Conservation (phyloP, 1,140 invertebrate species). For the Bombus waltoni region DNA sequence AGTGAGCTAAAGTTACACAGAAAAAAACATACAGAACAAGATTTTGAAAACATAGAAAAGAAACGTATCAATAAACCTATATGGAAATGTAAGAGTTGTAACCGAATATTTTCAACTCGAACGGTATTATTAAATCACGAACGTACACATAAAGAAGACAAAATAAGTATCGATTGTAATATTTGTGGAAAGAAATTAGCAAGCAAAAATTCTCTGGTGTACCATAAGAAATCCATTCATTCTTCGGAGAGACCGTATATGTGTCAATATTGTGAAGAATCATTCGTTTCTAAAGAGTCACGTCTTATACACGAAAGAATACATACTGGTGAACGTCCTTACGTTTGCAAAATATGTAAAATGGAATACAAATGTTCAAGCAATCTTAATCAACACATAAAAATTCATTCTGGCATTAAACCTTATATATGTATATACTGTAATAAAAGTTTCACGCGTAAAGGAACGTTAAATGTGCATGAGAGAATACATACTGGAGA, state of each 20-base stretch:
- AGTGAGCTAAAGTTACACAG: slow-evolving; percentile 75
- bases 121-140: slow-evolving; percentile 77
- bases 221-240: slow-evolving; percentile 80
- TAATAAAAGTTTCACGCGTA: slow-evolving; percentile 79
- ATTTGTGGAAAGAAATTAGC: slow-evolving; percentile 74
- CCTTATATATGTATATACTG: slow-evolving; percentile 80
- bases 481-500: slow-evolving; percentile 88
- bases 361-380: slow-evolving; percentile 77
- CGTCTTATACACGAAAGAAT: slow-evolving; percentile 83
- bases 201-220: slow-evolving; percentile 71
- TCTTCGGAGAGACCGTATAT: slow-evolving; percentile 83
- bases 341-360: slow-evolving; percentile 79
- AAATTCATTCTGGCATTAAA: slow-evolving; percentile 81
- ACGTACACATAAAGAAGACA: slow-evolving; percentile 62
- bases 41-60: slow-evolving; percentile 71
- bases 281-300: slow-evolving; percentile 81
- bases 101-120: slow-evolving; percentile 78
- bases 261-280: slow-evolving; percentile 84
- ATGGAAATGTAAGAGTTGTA: slow-evolving; percentile 73
- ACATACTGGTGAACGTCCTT: slow-evolving; percentile 85
- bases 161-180: slow-evolving; percentile 64
- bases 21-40: slow-evolving; percentile 70
- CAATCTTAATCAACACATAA: slow-evolving; percentile 77
- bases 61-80: slow-evolving; percentile 59
- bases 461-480: slow-evolving; percentile 83